These are phyloP conservation scores for Psittacula derbiana DNA, from an alignment of 2,797 vertebrate species.

Conservation along the genomic window DNA sequence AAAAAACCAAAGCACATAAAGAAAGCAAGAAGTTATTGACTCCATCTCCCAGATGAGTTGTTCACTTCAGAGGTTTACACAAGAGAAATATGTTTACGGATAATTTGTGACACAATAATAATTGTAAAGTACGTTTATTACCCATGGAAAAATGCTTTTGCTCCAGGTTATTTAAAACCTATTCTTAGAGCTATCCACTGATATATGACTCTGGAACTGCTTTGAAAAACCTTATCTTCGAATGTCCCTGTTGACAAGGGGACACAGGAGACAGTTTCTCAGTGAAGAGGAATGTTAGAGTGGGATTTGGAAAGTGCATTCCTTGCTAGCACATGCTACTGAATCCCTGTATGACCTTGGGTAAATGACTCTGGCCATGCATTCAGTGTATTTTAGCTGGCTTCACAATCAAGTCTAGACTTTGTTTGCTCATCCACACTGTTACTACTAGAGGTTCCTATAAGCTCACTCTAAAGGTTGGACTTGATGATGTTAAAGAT, in stretches of 20 bases:
- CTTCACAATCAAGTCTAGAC: neutral
- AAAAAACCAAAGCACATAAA: neutral
- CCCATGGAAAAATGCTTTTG: neutral
- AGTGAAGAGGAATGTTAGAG: neutral
- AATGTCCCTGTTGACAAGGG: neutral
- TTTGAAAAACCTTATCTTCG: neutral
- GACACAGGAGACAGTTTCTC: neutral
- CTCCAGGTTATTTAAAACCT: neutral
- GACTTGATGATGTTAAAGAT: neutral
- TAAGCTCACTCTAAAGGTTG: neutral
- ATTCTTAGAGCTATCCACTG: neutral
- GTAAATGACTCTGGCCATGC: neutral
- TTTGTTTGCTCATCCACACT: neutral
- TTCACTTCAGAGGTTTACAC: neutral
- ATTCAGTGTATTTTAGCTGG: neutral
- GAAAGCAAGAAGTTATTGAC: neutral
- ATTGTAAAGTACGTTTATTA: neutral
- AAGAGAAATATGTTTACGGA: neutral
- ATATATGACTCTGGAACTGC: neutral
- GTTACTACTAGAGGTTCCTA: neutral
- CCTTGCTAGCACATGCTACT: rapidly evolving
- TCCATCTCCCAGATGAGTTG: neutral
- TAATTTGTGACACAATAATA: neutral
- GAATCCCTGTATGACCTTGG: neutral
- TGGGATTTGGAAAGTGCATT: neutral